A percentile compares a stretch with the other conserved stretches of the same genome.
Conservation (phyloP, 2,113 vertebrate species). For the Istiophorus platypterus region DNA sequence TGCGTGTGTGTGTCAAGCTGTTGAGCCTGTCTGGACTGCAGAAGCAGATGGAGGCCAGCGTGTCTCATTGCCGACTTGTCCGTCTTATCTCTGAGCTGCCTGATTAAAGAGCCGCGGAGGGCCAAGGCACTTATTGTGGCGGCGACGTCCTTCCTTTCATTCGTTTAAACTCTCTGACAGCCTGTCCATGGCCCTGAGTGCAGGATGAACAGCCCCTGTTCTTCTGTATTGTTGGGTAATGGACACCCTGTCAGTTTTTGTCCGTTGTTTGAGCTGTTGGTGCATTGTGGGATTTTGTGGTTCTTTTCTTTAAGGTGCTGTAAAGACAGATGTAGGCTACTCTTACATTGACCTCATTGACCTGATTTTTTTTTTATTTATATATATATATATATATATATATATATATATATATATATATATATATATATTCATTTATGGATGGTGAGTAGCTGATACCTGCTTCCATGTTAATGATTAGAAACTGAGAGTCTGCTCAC, state of each 20-base stretch:
- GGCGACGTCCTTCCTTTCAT: constrained; percentile 8
- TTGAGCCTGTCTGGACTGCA: constrained; percentile 1
- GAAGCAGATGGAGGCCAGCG: neutral
- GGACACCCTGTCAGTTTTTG: neutral
- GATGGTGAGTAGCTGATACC: too few relatives aligned
- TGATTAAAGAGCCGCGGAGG: constrained; percentile 34
- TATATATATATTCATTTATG: too few relatives aligned
- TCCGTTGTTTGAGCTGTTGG: neutral
- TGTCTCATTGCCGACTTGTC: constrained; percentile 30
- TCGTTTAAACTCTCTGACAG: constrained; percentile 1
- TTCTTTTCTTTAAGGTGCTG: neutral
- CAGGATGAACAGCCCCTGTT: neutral
- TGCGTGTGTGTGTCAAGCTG: constrained; percentile 20
- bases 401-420: too few relatives aligned
- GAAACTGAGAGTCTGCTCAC: too few relatives aligned
- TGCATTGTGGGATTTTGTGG: constrained; percentile 5
- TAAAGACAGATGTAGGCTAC: neutral
- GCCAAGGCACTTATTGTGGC: constrained; percentile 32
- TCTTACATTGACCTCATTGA: too few relatives aligned
- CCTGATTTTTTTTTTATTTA: too few relatives aligned
- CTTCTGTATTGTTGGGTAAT: constrained; percentile 2
- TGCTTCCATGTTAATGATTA: too few relatives aligned
- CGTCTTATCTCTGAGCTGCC: constrained; percentile 34
- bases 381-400: too few relatives aligned
- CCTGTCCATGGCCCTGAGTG: neutral